Evolutionary conservation across 2,797 vertebrate species (phyloP).

Genomic region (Tamandua tetradactyla): DNA sequence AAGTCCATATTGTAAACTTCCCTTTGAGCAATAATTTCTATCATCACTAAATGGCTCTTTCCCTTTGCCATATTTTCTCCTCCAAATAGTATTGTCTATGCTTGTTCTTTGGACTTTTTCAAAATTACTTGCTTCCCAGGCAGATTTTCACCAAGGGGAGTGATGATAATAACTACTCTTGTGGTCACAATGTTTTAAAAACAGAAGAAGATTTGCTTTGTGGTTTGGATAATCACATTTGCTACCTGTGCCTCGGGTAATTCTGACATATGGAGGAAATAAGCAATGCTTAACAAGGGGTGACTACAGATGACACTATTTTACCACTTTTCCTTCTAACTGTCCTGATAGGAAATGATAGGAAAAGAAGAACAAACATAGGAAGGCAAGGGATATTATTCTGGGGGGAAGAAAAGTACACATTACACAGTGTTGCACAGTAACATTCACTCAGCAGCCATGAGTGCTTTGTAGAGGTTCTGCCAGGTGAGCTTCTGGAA

Average conservation of each 20-base stretch:
- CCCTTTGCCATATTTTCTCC: neutral
- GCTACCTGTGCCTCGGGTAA: neutral
- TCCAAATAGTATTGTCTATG: neutral
- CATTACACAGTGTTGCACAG: neutral
- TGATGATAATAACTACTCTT: neutral
- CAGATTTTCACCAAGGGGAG: neutral
- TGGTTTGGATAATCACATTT: neutral
- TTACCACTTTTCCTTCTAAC: neutral
- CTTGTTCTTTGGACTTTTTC: conserved; percentile 32
- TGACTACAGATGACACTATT: conserved; percentile 23
- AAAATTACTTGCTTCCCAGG: conserved; percentile 44
- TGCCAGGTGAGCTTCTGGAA: neutral
- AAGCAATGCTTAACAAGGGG: neutral
- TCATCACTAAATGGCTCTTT: neutral
- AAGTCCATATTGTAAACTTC: neutral
- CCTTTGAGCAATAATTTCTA: neutral
- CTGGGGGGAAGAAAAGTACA: neutral
- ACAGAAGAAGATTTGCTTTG: conserved; percentile 26
- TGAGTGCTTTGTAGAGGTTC: neutral
- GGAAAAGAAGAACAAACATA: neutral
- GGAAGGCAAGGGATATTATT: neutral
- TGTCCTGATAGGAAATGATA: neutral
- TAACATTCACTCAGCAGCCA: neutral
- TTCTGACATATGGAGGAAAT: neutral
- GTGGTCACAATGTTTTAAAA: conserved; percentile 15